Conservation (phyloP, 2,113 vertebrate species). For the Perca fluviatilis region DNA sequence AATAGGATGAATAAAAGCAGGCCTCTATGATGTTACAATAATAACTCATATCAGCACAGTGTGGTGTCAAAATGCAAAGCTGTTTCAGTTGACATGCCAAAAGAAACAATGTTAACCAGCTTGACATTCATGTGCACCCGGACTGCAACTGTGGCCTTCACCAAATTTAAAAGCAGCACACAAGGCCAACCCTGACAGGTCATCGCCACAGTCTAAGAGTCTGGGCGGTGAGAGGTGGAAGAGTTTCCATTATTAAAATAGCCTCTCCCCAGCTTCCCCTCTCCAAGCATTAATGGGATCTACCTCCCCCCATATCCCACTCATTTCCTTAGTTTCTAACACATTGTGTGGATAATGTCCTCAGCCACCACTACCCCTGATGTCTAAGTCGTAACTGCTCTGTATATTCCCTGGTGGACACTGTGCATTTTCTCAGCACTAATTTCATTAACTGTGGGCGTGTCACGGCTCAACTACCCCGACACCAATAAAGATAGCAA, state of each 20-base stretch:
- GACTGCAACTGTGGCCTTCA: slow-evolving; percentile 1
- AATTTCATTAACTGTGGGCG: slow-evolving; percentile 74
- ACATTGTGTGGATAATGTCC: slow-evolving; percentile 58
- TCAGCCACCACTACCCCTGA: slow-evolving; percentile 54
- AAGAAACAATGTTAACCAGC: background rate
- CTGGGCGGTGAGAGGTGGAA: slow-evolving; percentile 8
- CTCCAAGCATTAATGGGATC: slow-evolving; percentile 29
- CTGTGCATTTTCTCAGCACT: slow-evolving; percentile 63
- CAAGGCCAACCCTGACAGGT: background rate
- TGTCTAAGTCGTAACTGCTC: slow-evolving; percentile 62
- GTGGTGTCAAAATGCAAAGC: background rate
- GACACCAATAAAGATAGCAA: slow-evolving; percentile 45
- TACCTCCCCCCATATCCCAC: slow-evolving; percentile 36
- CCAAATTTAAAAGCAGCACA: slow-evolving; percentile 36
- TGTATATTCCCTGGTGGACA: slow-evolving; percentile 70
- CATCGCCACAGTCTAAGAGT: background rate
- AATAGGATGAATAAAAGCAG: background rate
- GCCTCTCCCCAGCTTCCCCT: slow-evolving; percentile 23
- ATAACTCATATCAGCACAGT: background rate
- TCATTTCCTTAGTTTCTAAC: slow-evolving; percentile 46
- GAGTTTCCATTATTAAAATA: slow-evolving; percentile 47
- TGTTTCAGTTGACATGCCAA: background rate
- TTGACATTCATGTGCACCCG: background rate
- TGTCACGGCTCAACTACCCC: slow-evolving; percentile 65
- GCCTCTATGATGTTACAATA: background rate